Base-by-base conservation (phyloP, 2,888 invertebrate genomes). In the Drosophila limbata region DNA sequence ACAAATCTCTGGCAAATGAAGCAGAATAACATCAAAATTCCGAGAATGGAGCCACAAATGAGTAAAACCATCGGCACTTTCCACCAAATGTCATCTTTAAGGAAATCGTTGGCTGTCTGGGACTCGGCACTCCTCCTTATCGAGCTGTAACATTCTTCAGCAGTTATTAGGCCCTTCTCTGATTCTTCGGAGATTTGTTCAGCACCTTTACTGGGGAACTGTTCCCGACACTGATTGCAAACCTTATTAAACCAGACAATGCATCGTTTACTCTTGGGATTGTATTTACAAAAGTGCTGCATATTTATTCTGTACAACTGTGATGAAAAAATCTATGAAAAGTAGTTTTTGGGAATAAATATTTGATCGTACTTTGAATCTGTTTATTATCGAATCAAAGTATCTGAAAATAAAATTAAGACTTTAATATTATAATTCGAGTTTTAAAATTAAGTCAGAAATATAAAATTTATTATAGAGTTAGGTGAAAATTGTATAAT, bases 1-100 rank as follows among this genome's bases (percentile, higher is more conserved):
- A 69, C 11, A 15, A 72, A 3, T 17, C 19, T 37, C 39, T 81
- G 75, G 5, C 61, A 57, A 3, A 50, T 1, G 10, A 69, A 42
- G 15, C 68, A 70, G 3, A 51, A 8, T 0, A 25, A 1, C 21
- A 84, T 70, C 0, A 65, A 9, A 3, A 69, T 0, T 1, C 71
- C 42, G 3, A 82, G 50, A 40, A 67, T 8, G 11, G 68, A 57
- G 5, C 63, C 72, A 8, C 79, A 25, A 15, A 60, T 13, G 0
- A 86, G 60, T 6, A 86, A 56, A 10, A 79, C 10, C 5, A 87
- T 21, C 1, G 81, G 75, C 1, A 86, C 44, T 19, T 78, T 84
- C 81, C 82, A 84, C 44, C 85, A 63, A 6, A 66, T 31, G 8
- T 80, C 86, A 0, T 68, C 61, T 1, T 8, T 39, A 3, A 17